Evolutionary conservation across 37 sponge, comb jelly and placozoan genomes (phyloP).

Genomic region (Aplysina aerophoba): DNA sequence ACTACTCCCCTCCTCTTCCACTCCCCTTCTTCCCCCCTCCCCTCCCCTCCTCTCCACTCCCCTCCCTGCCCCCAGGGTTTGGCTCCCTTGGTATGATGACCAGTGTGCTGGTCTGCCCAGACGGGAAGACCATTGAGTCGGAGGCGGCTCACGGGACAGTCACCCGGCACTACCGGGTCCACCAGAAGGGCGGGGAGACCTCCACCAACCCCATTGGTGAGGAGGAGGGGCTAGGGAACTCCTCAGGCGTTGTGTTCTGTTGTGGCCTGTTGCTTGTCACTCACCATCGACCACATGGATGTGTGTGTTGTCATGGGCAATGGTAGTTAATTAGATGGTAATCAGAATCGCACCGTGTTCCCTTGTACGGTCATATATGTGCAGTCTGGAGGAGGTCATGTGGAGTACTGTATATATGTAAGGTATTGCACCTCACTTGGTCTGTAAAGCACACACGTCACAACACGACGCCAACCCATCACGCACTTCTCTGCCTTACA

Average conservation of each 20-base stretch:
- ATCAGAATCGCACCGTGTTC: no score
- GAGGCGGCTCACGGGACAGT: slow-evolving; percentile 97
- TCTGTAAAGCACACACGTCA: no score
- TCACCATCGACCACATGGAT: not conserved
- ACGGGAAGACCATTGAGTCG: slow-evolving; percentile 93
- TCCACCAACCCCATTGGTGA: slow-evolving; percentile 91
- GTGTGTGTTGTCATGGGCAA: not conserved
- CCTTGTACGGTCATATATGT: no score
- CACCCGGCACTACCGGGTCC: slow-evolving; percentile 89
- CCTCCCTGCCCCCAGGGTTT: slow-evolving; percentile 56
- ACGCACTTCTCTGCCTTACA: no score
- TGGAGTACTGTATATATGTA: no score
- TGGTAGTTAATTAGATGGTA: no score
- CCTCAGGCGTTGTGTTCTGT: not conserved
- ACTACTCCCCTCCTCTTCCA: not conserved
- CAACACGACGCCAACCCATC: no score
- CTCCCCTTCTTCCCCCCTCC: not conserved
- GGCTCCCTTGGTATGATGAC: slow-evolving; percentile 99
- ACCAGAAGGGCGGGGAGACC: slow-evolving; percentile 92
- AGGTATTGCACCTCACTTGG: no score
- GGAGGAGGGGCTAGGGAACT: no score
- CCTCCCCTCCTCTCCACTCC: not conserved
- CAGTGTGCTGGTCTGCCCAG: slow-evolving; percentile 93
- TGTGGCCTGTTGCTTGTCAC: not conserved
- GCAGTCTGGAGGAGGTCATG: no score